phyloP scores from a whole-genome alignment of 2,797 vertebrate genomes.

The Clarias laeviceps region DNA sequence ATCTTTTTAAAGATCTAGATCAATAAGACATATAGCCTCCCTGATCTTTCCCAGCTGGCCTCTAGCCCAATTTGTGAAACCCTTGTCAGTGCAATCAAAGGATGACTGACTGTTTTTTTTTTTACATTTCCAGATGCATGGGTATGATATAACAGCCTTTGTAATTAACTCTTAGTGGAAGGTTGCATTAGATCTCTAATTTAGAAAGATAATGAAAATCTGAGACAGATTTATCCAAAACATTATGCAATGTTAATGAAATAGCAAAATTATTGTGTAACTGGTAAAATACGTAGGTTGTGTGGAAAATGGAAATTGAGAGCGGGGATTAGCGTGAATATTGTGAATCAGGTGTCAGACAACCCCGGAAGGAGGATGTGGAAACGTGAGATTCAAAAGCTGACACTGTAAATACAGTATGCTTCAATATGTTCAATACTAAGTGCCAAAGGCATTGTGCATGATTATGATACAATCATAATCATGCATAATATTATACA shows the following conservation, averaged over 20 bases:
- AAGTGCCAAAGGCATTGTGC: conserved; percentile 8
- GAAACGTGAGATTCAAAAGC: conserved; percentile 20
- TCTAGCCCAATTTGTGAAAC: conserved; percentile 41
- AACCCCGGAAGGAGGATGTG: conserved; percentile 14
- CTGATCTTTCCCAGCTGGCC: conserved; percentile 17
- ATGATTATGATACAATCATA: too few species aligned
- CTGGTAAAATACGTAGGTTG: background rate
- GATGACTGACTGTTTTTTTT: conserved; percentile 42
- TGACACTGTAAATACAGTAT: conserved; percentile 2
- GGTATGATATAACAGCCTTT: background rate
- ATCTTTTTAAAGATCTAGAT: conserved; percentile 48
- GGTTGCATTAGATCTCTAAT: conserved; percentile 1
- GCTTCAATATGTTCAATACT: background rate
- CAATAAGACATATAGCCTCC: conserved; percentile 51
- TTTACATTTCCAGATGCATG: conserved; percentile 11
- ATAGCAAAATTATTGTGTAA: background rate
- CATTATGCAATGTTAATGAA: conserved; percentile 14
- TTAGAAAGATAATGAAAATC: background rate
- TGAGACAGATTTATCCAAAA: conserved; percentile 10
- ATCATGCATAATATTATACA: too few species aligned
- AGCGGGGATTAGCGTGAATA: conserved; percentile 24
- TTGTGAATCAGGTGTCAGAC: conserved; percentile 19
- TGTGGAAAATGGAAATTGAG: conserved; percentile 6
- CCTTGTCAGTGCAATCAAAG: conserved; percentile 33
- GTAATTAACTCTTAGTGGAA: conserved; percentile 15